Conservation (phyloP, 1,140 invertebrate species). For the Epicauta chinensis region DNA sequence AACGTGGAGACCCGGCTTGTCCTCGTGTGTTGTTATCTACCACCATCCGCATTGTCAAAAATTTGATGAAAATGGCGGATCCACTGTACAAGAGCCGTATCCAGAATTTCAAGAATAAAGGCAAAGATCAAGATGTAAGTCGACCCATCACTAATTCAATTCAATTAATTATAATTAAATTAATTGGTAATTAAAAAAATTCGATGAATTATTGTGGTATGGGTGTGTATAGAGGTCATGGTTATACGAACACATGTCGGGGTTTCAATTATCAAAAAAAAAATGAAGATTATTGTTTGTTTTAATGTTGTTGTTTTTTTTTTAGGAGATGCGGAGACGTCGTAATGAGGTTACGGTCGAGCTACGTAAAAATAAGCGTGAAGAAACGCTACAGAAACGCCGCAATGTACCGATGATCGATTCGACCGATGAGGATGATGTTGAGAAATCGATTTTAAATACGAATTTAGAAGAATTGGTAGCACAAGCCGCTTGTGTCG, state of each 20-base stretch:
- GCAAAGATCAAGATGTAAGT: constrained; percentile 94
- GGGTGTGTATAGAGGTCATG: too few species aligned
- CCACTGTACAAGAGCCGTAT: constrained; percentile 72
- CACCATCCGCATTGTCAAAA: constrained; percentile 31
- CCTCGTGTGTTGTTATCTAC: constrained; percentile 18
- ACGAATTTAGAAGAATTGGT: constrained; percentile 67
- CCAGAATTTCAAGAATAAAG: constrained; percentile 94
- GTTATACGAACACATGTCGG: not conserved
- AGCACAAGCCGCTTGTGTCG: constrained; percentile 60
- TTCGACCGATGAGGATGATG: constrained; percentile 75
- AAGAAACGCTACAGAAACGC: constrained; percentile 91
- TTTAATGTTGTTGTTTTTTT: constrained; percentile 4
- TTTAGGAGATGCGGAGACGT: constrained; percentile 88
- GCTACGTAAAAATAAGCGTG: constrained; percentile 92
- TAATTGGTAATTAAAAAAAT: not conserved
- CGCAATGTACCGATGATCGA: constrained; percentile 85
- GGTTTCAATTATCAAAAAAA: not conserved
- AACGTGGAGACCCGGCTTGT: not conserved
- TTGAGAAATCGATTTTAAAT: constrained; percentile 58
- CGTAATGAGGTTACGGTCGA: constrained; percentile 94
- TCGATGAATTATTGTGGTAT: not conserved
- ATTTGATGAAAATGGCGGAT: constrained; percentile 70
- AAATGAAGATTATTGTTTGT: not conserved
- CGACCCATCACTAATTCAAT: not conserved
- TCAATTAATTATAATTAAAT: not conserved